These are phyloP conservation scores for Pterophyllum scalare DNA, from an alignment of 2,113 vertebrate species.

Conservation along the genomic window DNA sequence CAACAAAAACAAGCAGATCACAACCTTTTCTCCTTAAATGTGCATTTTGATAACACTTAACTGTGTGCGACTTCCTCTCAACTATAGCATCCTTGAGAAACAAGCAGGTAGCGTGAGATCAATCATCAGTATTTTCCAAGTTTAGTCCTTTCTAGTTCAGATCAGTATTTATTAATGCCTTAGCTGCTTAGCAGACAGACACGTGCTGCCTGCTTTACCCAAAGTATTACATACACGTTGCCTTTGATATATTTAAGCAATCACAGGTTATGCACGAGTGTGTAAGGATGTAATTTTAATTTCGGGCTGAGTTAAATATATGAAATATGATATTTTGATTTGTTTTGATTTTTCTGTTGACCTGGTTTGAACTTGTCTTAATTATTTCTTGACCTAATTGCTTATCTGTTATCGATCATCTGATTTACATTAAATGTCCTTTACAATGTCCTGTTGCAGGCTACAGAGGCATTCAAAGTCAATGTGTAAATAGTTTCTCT, in stretches of 20 bases:
- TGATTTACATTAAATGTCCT: background rate
- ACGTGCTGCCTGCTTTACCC: background rate
- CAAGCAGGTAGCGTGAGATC: slow-evolving; percentile 35
- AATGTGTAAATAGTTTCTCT: slow-evolving; percentile 7
- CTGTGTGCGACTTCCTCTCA: background rate
- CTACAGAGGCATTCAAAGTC: background rate
- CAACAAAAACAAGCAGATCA: background rate
- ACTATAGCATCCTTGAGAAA: background rate
- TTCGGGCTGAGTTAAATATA: background rate
- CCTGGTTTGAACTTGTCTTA: background rate
- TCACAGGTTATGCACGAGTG: background rate
- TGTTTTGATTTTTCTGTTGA: background rate
- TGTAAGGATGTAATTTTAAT: background rate
- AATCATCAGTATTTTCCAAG: background rate
- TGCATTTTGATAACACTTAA: slow-evolving; percentile 6
- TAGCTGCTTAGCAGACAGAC: background rate
- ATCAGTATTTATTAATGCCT: slow-evolving; percentile 20
- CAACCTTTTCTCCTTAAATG: background rate
- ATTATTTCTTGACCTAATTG: background rate
- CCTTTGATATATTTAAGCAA: background rate
- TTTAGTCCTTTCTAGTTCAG: background rate
- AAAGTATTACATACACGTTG: background rate
- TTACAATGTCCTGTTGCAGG: background rate
- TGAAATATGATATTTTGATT: background rate
- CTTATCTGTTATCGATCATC: background rate